A percentile compares a stretch with the other conserved stretches of the same genome.
These are phyloP conservation scores for Neoaliturus tenellus DNA, from an alignment of 2,888 invertebrate genomes.

Conservation along the genomic window DNA sequence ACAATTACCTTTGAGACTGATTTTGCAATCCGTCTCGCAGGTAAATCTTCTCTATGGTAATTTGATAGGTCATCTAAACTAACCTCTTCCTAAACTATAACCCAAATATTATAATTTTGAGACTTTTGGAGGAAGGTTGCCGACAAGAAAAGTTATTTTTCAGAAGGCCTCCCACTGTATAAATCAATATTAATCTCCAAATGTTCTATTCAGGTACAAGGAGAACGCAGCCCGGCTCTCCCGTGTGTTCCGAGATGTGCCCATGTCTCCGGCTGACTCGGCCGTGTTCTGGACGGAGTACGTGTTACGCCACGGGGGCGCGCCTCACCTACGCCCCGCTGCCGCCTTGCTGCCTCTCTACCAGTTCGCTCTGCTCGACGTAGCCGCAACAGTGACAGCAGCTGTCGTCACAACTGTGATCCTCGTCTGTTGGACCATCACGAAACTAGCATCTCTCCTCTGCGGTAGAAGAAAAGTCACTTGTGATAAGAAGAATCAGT, in stretches of 20 bases:
- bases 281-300: constrained; percentile 51
- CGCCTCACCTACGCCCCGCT: constrained; percentile 41
- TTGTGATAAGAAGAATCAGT: not conserved
- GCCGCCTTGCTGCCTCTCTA: not conserved
- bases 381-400: not conserved
- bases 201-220: constrained; percentile 8
- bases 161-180: too few species aligned
- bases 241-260: constrained; percentile 14
- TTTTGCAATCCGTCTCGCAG: too few species aligned
- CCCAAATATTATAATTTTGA: too few species aligned
- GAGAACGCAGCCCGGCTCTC: constrained; percentile 16
- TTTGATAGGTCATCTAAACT: too few species aligned
- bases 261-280: constrained; percentile 47
- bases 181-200: too few species aligned
- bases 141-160: too few species aligned
- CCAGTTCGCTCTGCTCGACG: constrained; percentile 20
- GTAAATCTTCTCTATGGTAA: too few species aligned
- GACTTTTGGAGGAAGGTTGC: too few species aligned
- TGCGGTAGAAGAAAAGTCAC: not conserved
- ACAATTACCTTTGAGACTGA: too few species aligned
- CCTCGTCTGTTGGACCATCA: not conserved
- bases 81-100: too few species aligned
- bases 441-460: not conserved
- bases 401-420: not conserved
- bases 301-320: constrained; percentile 34